Conservation (phyloP, 1,140 invertebrate genomes). For the Hyles euphorbiae region DNA sequence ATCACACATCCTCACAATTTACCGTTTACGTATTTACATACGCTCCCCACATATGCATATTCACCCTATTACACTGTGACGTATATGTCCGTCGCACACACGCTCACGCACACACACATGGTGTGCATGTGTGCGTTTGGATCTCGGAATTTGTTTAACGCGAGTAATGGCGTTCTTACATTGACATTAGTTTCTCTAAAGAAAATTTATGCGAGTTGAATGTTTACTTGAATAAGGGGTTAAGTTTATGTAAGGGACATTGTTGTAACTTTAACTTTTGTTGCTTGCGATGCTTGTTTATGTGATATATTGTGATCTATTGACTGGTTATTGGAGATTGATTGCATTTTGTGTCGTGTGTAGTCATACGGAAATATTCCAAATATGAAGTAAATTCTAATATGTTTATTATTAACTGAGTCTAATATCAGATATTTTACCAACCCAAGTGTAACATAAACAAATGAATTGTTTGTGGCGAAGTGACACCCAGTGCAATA, state of each 20-base stretch:
- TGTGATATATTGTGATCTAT: constrained; percentile 26
- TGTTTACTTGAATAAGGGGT: constrained; percentile 67
- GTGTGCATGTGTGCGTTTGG: constrained; percentile 22
- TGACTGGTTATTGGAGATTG: constrained; percentile 17
- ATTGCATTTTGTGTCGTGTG: constrained; percentile 8
- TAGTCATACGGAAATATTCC: not conserved
- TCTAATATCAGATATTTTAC: too few relatives aligned
- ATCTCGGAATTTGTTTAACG: constrained; percentile 69
- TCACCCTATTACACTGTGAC: constrained; percentile 56
- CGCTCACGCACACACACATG: constrained; percentile 32
- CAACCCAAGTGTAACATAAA: too few relatives aligned
- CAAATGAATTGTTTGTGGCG: too few relatives aligned
- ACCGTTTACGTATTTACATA: constrained; percentile 73
- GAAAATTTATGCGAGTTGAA: constrained; percentile 69
- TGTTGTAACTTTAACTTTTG: constrained; percentile 50
- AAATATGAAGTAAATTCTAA: too few relatives aligned
- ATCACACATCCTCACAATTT: constrained; percentile 72
- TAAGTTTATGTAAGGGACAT: constrained; percentile 56
- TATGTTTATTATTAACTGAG: too few relatives aligned
- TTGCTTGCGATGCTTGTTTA: constrained; percentile 25
- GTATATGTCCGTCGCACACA: constrained; percentile 40
- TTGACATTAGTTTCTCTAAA: constrained; percentile 74
- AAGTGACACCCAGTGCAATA: too few relatives aligned
- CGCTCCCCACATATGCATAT: constrained; percentile 70
- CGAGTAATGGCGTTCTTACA: constrained; percentile 67